A percentile compares a stretch with the other conserved stretches of the same genome.
phyloP scores from a whole-genome alignment of 2,888 invertebrate genomes.

The Drosophila meridionalis region DNA sequence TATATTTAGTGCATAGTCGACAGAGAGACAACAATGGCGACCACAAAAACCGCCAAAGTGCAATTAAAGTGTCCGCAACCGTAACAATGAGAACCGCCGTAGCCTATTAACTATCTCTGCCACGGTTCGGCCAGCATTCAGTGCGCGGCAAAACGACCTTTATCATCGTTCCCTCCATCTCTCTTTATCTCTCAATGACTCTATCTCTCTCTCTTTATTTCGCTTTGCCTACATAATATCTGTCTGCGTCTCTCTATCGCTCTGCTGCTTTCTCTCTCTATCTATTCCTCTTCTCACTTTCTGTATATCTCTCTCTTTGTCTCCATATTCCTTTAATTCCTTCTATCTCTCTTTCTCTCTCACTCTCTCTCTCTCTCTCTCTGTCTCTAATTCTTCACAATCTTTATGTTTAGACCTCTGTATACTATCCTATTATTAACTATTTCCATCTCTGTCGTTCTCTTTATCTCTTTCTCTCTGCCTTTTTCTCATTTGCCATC shows the following conservation, averaged over 20 bases:
- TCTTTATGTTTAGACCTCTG: too few relatives aligned
- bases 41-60: slow-evolving; percentile 65
- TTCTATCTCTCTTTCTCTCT: background rate
- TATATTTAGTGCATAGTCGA: slow-evolving; percentile 60
- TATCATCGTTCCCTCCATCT: background rate
- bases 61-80: slow-evolving; percentile 69
- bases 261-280: background rate
- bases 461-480: background rate
- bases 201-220: background rate
- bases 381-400: background rate
- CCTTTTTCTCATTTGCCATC: too few relatives aligned
- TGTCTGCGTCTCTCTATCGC: background rate
- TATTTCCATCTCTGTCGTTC: background rate
- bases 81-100: slow-evolving; percentile 43
- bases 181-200: background rate
- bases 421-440: too few relatives aligned
- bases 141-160: background rate
- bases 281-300: background rate
- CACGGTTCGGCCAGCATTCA: background rate
- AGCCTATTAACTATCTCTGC: slow-evolving; percentile 23
- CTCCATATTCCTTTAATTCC: too few relatives aligned
- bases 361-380: background rate
- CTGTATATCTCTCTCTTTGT: background rate
- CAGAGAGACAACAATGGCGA: slow-evolving; percentile 55
- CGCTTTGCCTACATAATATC: background rate